Evolutionary conservation across 37 sponge, comb jelly and placozoan species (phyloP).

Genomic region (Hexactinellida sp.): DNA sequence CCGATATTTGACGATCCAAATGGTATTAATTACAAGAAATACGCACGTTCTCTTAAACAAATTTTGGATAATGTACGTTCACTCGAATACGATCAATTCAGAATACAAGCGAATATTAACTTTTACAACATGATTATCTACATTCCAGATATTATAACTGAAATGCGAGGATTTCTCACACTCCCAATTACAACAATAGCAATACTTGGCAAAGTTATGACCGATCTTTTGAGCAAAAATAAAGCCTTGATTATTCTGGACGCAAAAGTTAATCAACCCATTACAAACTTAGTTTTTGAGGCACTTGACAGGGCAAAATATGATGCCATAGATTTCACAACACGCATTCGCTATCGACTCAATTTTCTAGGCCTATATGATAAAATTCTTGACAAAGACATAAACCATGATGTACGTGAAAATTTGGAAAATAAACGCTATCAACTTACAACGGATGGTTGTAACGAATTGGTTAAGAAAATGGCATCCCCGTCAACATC

Average conservation of each 20-base stretch:
- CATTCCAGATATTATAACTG: background rate
- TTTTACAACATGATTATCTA: background rate
- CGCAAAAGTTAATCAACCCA: background rate
- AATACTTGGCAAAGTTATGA: background rate
- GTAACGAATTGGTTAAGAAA: background rate
- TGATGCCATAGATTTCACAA: background rate
- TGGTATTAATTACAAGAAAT: background rate
- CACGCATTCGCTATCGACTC: background rate
- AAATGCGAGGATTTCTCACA: background rate
- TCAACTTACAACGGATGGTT: background rate
- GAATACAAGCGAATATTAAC: background rate
- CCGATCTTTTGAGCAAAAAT: background rate
- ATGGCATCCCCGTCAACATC: background rate
- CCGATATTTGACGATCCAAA: background rate
- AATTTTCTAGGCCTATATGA: background rate
- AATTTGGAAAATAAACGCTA: background rate
- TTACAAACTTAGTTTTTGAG: background rate
- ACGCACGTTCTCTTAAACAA: background rate
- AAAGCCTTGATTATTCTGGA: background rate
- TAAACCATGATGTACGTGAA: background rate
- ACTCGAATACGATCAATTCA: background rate
- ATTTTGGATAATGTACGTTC: background rate
- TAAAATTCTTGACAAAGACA: background rate
- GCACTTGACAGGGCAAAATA: background rate
- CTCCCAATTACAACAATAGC: background rate